A percentile compares a stretch with the other conserved stretches of the same genome.
Evolutionary conservation across 2,888 invertebrate genomes (phyloP).

Genomic region (Drosophila kambysellisi): DNA sequence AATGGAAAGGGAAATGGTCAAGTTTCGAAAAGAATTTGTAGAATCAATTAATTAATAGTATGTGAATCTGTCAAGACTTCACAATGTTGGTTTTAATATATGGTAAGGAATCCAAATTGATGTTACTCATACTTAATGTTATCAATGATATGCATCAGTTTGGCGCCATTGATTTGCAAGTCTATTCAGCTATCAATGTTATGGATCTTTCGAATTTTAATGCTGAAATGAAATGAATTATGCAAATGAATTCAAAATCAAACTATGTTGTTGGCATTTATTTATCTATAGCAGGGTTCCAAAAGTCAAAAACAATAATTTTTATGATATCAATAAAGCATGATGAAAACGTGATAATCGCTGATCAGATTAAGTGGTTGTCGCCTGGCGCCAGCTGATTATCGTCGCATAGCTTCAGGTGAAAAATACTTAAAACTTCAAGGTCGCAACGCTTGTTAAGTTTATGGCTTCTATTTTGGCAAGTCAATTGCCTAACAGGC

Average conservation of each 20-base stretch:
- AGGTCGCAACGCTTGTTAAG: conserved; percentile 76
- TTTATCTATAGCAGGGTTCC: conserved; percentile 57
- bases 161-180: conserved; percentile 71
- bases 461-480: conserved; percentile 69
- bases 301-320: conserved; percentile 72
- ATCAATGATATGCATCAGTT: conserved; percentile 66
- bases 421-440: conserved; percentile 71
- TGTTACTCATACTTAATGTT: conserved; percentile 68
- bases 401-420: conserved; percentile 73
- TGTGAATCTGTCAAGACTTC: conserved; percentile 15
- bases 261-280: conserved; percentile 64
- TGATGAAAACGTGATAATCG: conserved; percentile 81
- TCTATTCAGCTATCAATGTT: conserved; percentile 62
- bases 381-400: conserved; percentile 79
- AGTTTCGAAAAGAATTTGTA: conserved; percentile 21
- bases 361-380: conserved; percentile 79
- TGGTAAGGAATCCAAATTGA: conserved; percentile 6
- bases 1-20: conserved; percentile 36
- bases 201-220: conserved; percentile 66
- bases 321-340: conserved; percentile 82
- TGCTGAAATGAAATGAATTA: conserved; percentile 63
- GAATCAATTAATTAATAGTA: conserved; percentile 36
- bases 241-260: conserved; percentile 72
- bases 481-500: conserved; percentile 23
- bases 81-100: not conserved